phyloP scores from a whole-genome alignment of 2,888 invertebrate genomes.

The Tachina grossa region DNA sequence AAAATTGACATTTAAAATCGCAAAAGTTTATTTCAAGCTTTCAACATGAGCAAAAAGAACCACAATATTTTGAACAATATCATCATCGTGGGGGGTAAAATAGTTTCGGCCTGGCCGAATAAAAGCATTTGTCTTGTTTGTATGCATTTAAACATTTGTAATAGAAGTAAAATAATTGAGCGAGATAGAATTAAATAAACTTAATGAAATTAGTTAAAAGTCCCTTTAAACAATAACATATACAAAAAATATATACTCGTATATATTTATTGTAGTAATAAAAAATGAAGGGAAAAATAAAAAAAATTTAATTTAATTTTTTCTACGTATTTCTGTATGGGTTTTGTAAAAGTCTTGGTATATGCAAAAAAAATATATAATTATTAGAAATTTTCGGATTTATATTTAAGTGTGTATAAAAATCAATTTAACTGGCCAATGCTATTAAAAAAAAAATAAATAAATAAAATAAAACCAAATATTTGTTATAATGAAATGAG shows the following conservation, averaged over 20 bases:
- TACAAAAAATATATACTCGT: not conserved
- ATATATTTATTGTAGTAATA: constrained; percentile 2
- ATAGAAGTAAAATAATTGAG: constrained; percentile 51
- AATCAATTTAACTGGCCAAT: constrained; percentile 16
- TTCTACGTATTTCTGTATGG: constrained; percentile 9
- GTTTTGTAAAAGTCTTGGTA: constrained; percentile 45
- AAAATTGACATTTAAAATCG: no score
- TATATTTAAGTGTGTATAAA: constrained; percentile 33
- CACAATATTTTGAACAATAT: not conserved
- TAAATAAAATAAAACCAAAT: not conserved
- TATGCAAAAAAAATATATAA: not conserved
- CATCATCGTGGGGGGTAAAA: constrained; percentile 3
- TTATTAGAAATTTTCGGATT: constrained; percentile 7
- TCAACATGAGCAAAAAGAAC: no score
- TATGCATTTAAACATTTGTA: constrained; percentile 27
- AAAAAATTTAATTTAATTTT: no score
- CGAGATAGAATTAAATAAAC: constrained; percentile 67
- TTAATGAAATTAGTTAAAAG: constrained; percentile 26
- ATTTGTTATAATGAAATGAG: constrained; percentile 22
- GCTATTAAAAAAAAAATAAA: not conserved
- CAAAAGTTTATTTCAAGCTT: not conserved
- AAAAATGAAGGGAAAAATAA: not conserved
- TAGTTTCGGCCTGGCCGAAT: constrained; percentile 19
- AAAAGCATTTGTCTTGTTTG: constrained; percentile 6
- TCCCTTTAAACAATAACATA: not conserved